Percentiles rank a stretch among this genome's conserved stretches.
Evolutionary conservation across 2,113 vertebrate species (phyloP).

Genomic region (Hipposideros armiger): DNA sequence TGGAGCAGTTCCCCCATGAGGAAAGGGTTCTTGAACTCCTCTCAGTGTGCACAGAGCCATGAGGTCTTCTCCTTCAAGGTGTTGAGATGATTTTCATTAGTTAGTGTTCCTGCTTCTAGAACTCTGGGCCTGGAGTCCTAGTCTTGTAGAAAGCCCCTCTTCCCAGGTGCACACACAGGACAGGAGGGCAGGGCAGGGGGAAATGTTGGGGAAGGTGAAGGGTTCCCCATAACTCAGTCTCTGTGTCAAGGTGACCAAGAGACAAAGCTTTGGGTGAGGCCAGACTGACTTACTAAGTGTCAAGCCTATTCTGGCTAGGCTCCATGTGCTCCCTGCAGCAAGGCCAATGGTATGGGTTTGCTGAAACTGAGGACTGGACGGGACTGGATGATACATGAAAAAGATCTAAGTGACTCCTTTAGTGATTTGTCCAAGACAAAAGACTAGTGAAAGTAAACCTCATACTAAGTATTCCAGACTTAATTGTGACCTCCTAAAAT

Average conservation of each 20-base stretch:
- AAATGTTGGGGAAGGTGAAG: background rate
- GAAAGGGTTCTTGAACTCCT: background rate
- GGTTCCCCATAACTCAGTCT: background rate
- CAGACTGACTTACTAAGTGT: background rate
- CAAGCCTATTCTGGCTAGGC: background rate
- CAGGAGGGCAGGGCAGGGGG: too few species aligned
- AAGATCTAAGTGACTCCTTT: background rate
- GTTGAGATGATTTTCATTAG: fast-evolving
- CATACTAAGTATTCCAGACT: background rate
- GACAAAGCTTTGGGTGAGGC: background rate
- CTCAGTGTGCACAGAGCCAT: background rate
- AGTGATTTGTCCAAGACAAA: background rate
- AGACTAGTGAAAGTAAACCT: background rate
- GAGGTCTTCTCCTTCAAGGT: background rate
- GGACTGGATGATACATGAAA: background rate
- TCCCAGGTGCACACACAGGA: background rate
- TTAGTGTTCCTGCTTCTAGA: background rate
- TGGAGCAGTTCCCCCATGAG: background rate
- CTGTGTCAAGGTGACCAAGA: background rate
- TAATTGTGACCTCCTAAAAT: background rate
- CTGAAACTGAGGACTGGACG: background rate
- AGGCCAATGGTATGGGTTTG: background rate
- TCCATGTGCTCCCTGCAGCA: background rate
- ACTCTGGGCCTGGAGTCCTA: fast-evolving
- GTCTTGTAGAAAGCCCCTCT: background rate